Conservation (phyloP, 2,888 invertebrate species). For the Pristionchus entomophagus region DNA sequence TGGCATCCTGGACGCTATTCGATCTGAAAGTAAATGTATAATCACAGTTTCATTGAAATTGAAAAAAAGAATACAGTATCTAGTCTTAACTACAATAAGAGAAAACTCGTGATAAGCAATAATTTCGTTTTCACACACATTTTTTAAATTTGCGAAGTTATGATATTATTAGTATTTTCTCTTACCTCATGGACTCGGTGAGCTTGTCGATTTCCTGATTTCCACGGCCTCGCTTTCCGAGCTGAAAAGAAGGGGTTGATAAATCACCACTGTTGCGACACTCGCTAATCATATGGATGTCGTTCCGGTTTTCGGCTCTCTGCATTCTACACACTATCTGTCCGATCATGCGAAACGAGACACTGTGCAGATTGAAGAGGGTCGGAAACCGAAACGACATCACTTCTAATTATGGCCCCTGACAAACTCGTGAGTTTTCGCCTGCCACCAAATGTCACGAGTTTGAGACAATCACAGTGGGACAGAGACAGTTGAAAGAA, state of each 20-base stretch:
- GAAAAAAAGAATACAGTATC: background rate
- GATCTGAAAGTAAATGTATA: background rate
- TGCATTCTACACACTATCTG: too few species aligned
- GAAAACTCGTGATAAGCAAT: too few species aligned
- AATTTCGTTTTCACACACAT: too few species aligned
- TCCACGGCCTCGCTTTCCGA: conserved; percentile 19
- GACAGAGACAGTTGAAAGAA: background rate
- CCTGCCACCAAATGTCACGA: background rate
- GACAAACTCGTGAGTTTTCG: too few species aligned
- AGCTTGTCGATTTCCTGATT: background rate
- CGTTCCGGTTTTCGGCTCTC: too few species aligned
- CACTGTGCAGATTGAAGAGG: too few species aligned
- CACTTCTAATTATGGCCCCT: too few species aligned
- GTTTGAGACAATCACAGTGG: too few species aligned
- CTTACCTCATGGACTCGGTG: conserved; percentile 7
- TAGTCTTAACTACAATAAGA: too few species aligned
- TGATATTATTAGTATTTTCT: background rate
- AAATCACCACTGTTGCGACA: background rate
- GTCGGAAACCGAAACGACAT: too few species aligned
- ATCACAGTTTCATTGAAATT: background rate
- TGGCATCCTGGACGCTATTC: background rate
- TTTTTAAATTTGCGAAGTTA: too few species aligned
- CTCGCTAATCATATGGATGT: background rate
- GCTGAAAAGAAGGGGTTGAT: background rate
- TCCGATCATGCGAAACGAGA: too few species aligned